phyloP scores from a whole-genome alignment of 2,888 invertebrate species.

The Scaptomyza parva region DNA sequence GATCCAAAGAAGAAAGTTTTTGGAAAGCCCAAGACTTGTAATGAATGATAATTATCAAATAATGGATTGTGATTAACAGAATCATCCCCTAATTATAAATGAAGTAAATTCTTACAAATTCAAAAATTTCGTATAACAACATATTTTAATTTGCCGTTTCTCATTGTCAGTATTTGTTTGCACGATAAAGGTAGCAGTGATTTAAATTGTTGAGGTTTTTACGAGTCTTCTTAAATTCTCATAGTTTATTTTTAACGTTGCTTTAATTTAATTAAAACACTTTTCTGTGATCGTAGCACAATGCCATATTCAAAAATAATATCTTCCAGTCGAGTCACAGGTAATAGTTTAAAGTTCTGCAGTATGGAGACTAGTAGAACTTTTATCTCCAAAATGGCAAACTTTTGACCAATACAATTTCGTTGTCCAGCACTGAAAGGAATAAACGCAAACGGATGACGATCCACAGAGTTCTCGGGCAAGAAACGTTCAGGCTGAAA shows the following conservation, averaged over 20 bases:
- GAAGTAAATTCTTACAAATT: too few species aligned
- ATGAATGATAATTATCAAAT: too few species aligned
- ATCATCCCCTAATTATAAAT: too few species aligned
- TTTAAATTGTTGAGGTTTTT: not conserved
- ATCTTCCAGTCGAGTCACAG: conserved; percentile 85
- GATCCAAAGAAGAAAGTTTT: too few species aligned
- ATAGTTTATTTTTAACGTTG: conserved; percentile 6
- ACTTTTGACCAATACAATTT: conserved; percentile 90
- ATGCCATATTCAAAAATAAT: conserved; percentile 85
- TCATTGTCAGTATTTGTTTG: not conserved
- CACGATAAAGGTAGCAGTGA: not conserved
- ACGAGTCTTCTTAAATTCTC: too few species aligned
- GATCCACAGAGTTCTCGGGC: conserved; percentile 86
- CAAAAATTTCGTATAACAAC: too few species aligned
- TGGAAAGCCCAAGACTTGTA: too few species aligned
- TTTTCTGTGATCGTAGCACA: conserved; percentile 72
- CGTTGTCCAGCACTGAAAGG: conserved; percentile 90
- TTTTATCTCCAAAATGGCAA: conserved; percentile 88
- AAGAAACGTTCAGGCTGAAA: conserved; percentile 88
- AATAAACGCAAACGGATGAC: conserved; percentile 88
- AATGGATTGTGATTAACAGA: too few species aligned
- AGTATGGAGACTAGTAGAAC: conserved; percentile 86
- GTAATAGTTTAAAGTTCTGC: conserved; percentile 86
- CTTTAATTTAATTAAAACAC: conserved; percentile 29
- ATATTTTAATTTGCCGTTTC: not conserved